These are phyloP conservation scores for Chloroclystis v-ata DNA, from an alignment of 2,888 invertebrate genomes.

Conservation along the genomic window DNA sequence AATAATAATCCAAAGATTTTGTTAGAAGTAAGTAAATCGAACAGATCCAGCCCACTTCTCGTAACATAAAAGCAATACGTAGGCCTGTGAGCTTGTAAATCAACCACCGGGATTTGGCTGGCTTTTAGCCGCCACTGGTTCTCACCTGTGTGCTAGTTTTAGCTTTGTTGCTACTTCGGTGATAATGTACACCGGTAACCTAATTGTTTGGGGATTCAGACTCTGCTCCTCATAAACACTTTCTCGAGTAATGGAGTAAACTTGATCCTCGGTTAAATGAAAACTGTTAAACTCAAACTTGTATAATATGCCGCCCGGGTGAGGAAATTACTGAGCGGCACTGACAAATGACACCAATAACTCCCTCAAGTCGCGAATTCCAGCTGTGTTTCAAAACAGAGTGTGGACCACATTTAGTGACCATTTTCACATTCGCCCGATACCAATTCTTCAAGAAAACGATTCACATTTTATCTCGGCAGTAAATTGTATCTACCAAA, in stretches of 20 bases:
- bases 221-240: neutral
- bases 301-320: slow-evolving; percentile 49
- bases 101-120: slow-evolving; percentile 25
- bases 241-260: slow-evolving; percentile 1
- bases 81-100: slow-evolving; percentile 23
- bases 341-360: slow-evolving; percentile 71
- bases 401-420: slow-evolving; percentile 42
- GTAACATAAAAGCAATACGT: slow-evolving; percentile 17
- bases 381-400: slow-evolving; percentile 47
- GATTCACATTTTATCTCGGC: slow-evolving; percentile 12
- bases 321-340: slow-evolving; percentile 67
- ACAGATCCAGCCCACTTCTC: slow-evolving; percentile 11
- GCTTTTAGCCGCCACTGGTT: slow-evolving; percentile 24
- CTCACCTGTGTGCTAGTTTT: slow-evolving; percentile 32
- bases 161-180: slow-evolving; percentile 24
- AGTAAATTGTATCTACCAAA: slow-evolving; percentile 15
- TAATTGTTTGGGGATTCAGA: slow-evolving; percentile 17
- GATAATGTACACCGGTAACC: slow-evolving; percentile 7
- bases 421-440: slow-evolving; percentile 29
- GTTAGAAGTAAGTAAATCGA: slow-evolving; percentile 15
- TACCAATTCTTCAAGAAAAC: slow-evolving; percentile 13
- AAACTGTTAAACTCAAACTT: slow-evolving; percentile 39
- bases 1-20: no score
- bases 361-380: slow-evolving; percentile 53
- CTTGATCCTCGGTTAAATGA: slow-evolving; percentile 24